A percentile compares a stretch with the other conserved stretches of the same genome.
Conservation (phyloP, 2,113 vertebrate species). For the Aspiorhynchus laticeps region DNA sequence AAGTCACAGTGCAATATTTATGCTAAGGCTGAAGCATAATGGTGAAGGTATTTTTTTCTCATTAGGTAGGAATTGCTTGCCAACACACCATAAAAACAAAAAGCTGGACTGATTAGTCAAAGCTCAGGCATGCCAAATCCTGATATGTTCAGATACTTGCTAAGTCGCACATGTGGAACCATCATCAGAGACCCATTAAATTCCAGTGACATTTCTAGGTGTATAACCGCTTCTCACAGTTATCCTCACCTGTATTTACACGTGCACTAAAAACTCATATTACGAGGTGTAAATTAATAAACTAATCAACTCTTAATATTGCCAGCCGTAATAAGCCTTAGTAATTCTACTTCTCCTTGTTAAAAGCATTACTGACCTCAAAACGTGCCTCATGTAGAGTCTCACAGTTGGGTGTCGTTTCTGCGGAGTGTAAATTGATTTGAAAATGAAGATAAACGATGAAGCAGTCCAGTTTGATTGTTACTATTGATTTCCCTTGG, state of each 20-base stretch:
- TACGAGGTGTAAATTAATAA: not conserved
- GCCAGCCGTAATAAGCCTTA: not conserved
- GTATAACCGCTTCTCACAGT: not conserved
- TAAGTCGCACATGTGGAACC: not conserved
- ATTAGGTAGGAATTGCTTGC: not conserved
- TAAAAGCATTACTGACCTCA: slow-evolving; percentile 53
- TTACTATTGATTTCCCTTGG: slow-evolving; percentile 47
- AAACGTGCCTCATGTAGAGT: slow-evolving; percentile 9
- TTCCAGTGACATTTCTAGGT: not conserved
- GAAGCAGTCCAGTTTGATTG: slow-evolving; percentile 46
- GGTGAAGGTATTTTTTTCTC: not conserved
- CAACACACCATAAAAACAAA: not conserved
- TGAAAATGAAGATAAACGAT: slow-evolving; percentile 49
- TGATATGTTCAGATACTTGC: not conserved
- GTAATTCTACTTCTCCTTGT: slow-evolving; percentile 19
- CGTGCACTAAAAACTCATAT: not conserved
- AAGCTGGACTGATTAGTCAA: not conserved
- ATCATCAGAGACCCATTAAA: not conserved
- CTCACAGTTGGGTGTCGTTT: slow-evolving; percentile 45
- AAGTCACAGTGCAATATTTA: not conserved
- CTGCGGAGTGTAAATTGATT: slow-evolving; percentile 60
- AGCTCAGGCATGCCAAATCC: not conserved
- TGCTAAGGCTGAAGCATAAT: too few relatives aligned
- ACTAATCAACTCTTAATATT: slow-evolving; percentile 9
- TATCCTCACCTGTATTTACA: slow-evolving; percentile 1